A percentile compares a stretch with the other conserved stretches of the same genome.
Evolutionary conservation across 2,797 vertebrate genomes (phyloP).

Genomic region (Sciaenops ocellatus): DNA sequence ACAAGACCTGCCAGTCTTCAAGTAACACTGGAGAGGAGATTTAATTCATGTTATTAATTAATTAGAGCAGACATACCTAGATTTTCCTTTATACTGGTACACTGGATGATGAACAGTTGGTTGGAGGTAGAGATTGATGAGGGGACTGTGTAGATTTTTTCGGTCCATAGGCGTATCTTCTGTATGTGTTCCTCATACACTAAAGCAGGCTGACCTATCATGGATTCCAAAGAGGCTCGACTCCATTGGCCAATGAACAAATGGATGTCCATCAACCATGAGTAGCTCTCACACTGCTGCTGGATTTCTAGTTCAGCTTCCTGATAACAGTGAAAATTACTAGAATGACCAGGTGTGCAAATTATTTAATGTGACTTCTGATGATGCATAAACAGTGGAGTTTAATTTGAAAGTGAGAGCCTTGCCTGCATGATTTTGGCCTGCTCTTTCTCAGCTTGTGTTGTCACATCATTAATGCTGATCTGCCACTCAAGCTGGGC

Average conservation of each 20-base stretch:
- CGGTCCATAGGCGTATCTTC: slow-evolving; percentile 79
- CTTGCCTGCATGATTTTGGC: slow-evolving; percentile 79
- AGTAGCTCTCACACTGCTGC: slow-evolving; percentile 74
- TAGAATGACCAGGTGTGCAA: background rate
- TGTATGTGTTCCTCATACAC: slow-evolving; percentile 79
- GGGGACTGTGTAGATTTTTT: slow-evolving; percentile 67
- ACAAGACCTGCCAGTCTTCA: too few relatives aligned
- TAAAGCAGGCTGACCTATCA: slow-evolving; percentile 73
- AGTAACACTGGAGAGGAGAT: background rate
- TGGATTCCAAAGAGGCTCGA: slow-evolving; percentile 68
- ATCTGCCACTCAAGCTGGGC: slow-evolving; percentile 83
- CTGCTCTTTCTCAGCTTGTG: slow-evolving; percentile 69
- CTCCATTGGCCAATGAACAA: slow-evolving; percentile 81
- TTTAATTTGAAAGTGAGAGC: background rate
- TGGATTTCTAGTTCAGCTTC: slow-evolving; percentile 79
- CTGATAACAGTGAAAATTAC: slow-evolving; percentile 68
- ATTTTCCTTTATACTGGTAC: slow-evolving; percentile 68
- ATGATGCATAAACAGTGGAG: too few relatives aligned
- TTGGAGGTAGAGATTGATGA: slow-evolving; percentile 76
- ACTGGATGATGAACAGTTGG: slow-evolving; percentile 82
- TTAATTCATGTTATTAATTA: background rate
- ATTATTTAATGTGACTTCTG: background rate
- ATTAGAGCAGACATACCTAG: slow-evolving; percentile 74
- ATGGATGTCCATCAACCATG: slow-evolving; percentile 82
- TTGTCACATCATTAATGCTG: slow-evolving; percentile 62